Base-by-base conservation (phyloP, 2,888 invertebrate genomes). In the Pecten maximus region DNA sequence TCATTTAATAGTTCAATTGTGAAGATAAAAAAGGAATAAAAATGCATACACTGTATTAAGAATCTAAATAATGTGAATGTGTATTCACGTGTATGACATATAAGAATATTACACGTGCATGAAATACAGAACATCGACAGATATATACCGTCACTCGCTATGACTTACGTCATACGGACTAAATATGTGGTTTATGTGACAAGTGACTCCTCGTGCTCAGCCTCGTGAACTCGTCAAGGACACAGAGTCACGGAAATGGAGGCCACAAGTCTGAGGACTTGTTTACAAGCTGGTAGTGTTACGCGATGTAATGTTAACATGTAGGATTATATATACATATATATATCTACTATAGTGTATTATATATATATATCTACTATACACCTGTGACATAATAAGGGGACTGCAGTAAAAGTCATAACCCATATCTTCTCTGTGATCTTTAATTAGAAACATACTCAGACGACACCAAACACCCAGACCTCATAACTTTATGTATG, bases 141-240 rank as follows among this genome's bases (percentile, higher is more conserved):
- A 74, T 74, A 35, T 35, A 35, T 74, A 35, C 16, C 35, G 28
- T 28, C 28, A 3, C 10, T 74, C 35, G 8, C 35, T 12, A 44
- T 44, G 44, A 44, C n/a, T 54, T 54, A 54, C 74, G 74, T 74
- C 74, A 74, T 23, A 74, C 8, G 6, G 19, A 74, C 8, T 28
- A 35, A 74, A 35, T 74, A 74, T 74, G 74, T 74, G 74, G 74
- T 74, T 28, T 74, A 74, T 74, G 74, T 74, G 74, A 74, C 28
- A 15, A 35, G 74, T 35, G 74, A 74, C 74, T 15, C 16, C 74
- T 74, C 28, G 74, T 35, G 74, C 35, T 23, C 3, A 74, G 35
- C 23, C 74, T 74, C 35, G 35, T 28, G 28, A 74, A 74, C 74
- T 16, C 35, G 4, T 12, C 74, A 74, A 74, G 74, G 74, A 35